Evolutionary conservation across 2,797 vertebrate species (phyloP).

Genomic region (Sebastes jordani): DNA sequence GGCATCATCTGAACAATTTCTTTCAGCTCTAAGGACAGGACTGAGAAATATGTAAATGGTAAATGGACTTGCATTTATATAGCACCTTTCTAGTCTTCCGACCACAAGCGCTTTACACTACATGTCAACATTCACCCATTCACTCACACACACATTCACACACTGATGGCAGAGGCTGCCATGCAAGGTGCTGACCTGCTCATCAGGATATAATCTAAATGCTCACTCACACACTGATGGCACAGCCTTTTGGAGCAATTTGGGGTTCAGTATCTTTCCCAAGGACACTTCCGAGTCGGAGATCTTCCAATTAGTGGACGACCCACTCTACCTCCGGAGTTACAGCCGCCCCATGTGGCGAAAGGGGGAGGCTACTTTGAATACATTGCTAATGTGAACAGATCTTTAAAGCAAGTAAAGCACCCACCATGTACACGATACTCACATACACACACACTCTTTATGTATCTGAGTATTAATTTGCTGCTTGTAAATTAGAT

Average conservation of each 20-base stretch:
- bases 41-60: not conserved
- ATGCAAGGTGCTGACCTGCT: not conserved
- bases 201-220: not conserved
- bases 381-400: not conserved
- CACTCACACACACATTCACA: not conserved
- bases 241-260: not conserved
- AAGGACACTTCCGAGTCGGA: not conserved
- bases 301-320: not conserved
- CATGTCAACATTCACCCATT: not conserved
- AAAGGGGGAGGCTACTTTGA: not conserved
- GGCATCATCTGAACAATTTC: not conserved
- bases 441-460: not conserved
- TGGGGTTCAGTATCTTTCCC: not conserved
- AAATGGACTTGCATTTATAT: not conserved
- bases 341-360: not conserved
- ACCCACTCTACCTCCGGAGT: accelerated
- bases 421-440: not conserved
- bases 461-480: not conserved
- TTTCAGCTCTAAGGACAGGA: not conserved
- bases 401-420: not conserved
- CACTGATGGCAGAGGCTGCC: not conserved
- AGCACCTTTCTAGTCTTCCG: not conserved
- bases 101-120: not conserved
- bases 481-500: not conserved
- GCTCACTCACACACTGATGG: not conserved